A percentile compares a stretch with the other conserved stretches of the same genome.
Conservation (phyloP, 2,797 vertebrate species). For the Molossus alvarezi region DNA sequence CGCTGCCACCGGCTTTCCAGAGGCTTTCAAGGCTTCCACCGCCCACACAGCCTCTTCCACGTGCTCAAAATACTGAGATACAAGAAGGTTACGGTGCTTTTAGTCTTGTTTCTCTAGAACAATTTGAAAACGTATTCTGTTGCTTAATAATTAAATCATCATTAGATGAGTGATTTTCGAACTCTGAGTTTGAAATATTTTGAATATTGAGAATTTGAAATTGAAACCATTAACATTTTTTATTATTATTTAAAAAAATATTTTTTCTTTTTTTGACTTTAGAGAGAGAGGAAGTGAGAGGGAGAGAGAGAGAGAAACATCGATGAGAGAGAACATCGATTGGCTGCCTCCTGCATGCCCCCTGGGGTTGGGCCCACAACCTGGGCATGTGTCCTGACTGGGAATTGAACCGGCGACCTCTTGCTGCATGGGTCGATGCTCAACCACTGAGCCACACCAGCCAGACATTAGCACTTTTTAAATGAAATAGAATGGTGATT, state of each 20-base stretch:
- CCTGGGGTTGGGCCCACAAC: too few relatives aligned
- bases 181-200: neutral
- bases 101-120: neutral
- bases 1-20: constrained; percentile 95
- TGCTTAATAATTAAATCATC: constrained; percentile 13
- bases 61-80: constrained; percentile 97
- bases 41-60: constrained; percentile 99
- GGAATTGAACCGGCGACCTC: too few relatives aligned
- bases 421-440: too few relatives aligned
- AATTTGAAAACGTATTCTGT: neutral
- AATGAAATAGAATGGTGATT: neutral
- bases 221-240: neutral
- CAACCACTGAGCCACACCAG: too few relatives aligned
- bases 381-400: too few relatives aligned
- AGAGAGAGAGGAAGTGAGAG: too few relatives aligned
- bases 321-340: too few relatives aligned
- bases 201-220: neutral
- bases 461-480: neutral
- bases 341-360: too few relatives aligned
- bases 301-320: too few relatives aligned
- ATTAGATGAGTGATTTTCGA: neutral
- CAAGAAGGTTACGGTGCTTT: neutral
- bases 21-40: constrained; percentile 94
- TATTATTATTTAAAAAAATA: neutral
- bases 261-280: too few relatives aligned